Percentiles rank a stretch among this genome's conserved stretches.
These are phyloP conservation scores for Peromyscus eremicus DNA, from an alignment of 2,797 vertebrate genomes.

Conservation along the genomic window DNA sequence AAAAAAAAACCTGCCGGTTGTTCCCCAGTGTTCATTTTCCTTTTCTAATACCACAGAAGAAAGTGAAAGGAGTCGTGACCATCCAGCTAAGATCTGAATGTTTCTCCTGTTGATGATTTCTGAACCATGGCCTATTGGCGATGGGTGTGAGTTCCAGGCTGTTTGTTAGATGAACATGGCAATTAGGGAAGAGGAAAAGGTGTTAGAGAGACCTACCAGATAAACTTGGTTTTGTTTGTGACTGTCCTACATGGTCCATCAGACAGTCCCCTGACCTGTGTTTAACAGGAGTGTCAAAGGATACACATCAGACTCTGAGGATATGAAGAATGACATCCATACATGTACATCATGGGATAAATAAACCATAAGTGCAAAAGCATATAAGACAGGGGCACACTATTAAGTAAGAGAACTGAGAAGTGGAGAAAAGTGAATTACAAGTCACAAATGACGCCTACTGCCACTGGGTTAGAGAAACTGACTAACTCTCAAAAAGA, in stretches of 20 bases:
- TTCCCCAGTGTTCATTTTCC: background rate
- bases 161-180: background rate
- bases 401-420: background rate
- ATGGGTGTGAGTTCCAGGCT: background rate
- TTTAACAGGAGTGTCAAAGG: background rate
- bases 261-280: background rate
- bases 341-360: background rate
- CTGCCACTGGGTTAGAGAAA: background rate
- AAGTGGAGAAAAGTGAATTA: slow-evolving; percentile 14
- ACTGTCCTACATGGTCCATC: background rate
- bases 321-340: background rate
- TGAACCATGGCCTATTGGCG: background rate
- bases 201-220: background rate
- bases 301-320: background rate
- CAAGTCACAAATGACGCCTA: background rate
- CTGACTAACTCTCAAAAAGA: background rate
- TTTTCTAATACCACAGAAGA: background rate
- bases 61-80: background rate
- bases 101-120: background rate
- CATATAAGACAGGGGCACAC: background rate
- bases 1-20: background rate
- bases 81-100: slow-evolving; percentile 3
- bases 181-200: background rate
- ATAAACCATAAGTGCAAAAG: background rate
- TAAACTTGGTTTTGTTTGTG: background rate